Evolutionary conservation across 1,140 invertebrate species (phyloP).

Genomic region (Papilio glaucus): DNA sequence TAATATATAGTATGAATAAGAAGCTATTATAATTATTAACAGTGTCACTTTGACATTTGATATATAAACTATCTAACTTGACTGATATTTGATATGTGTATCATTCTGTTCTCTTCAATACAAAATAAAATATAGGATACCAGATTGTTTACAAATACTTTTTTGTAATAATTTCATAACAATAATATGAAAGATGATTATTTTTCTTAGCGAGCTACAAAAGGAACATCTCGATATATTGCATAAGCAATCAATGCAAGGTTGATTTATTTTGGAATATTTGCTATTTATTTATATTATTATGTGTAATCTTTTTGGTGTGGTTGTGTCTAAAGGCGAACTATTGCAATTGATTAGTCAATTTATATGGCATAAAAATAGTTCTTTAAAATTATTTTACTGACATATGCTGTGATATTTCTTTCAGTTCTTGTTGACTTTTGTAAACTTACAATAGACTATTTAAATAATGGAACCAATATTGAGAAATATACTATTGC

Average conservation of each 20-base stretch:
- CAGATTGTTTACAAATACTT: not conserved
- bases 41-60: too few species aligned
- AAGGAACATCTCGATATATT: constrained; percentile 68
- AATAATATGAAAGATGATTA: constrained; percentile 63
- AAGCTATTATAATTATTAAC: too few species aligned
- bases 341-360: too few species aligned
- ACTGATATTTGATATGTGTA: too few species aligned
- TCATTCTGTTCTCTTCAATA: not conserved
- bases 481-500: constrained; percentile 84
- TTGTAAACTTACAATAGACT: constrained; percentile 86
- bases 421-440: constrained; percentile 86
- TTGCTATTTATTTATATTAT: not conserved
- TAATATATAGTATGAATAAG: too few species aligned
- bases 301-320: not conserved
- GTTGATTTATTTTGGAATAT: constrained; percentile 43
- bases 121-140: too few species aligned
- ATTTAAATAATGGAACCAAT: constrained; percentile 85
- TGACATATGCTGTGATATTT: constrained; percentile 37
- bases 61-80: too few species aligned
- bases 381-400: constrained; percentile 11
- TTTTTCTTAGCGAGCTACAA: constrained; percentile 73
- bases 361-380: not conserved
- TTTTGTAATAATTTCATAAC: not conserved
- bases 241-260: constrained; percentile 67
- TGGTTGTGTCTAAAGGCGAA: not conserved